Evolutionary conservation across 2,888 invertebrate species (phyloP).

Genomic region (Chouioia cunea): DNA sequence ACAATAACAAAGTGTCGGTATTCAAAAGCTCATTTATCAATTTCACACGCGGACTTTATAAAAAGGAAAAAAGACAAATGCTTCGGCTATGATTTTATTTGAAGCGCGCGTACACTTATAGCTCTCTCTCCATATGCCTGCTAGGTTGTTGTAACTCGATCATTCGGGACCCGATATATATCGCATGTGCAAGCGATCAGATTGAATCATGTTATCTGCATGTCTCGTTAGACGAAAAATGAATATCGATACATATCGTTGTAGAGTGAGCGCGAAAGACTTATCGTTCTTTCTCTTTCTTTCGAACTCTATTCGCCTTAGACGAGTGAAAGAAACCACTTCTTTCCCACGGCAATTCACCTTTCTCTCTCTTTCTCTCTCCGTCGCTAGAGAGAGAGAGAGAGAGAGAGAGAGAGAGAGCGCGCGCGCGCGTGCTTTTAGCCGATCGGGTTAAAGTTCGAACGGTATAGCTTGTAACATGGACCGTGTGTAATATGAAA

Average conservation of each 20-base stretch:
- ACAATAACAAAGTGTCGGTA: no score
- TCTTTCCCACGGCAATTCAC: constrained; percentile 36
- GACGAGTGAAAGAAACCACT: background rate
- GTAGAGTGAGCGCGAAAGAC: background rate
- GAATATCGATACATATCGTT: constrained; percentile 28
- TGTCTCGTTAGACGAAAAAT: constrained; percentile 13
- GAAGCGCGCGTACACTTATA: no score
- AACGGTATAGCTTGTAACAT: constrained; percentile 6
- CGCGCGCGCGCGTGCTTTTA: background rate
- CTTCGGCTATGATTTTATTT: no score
- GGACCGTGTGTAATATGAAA: constrained; percentile 9
- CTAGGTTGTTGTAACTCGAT: no score
- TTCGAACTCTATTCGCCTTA: no score
- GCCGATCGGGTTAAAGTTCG: constrained; percentile 38
- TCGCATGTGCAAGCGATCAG: constrained; percentile 4
- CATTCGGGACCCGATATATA: no score
- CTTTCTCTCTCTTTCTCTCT: background rate
- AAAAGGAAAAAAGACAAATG: no score
- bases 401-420: no score
- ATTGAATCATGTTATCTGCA: background rate
- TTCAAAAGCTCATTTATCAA: no score
- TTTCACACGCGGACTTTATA: no score
- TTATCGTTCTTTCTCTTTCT: constrained; percentile 3
- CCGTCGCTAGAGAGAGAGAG: no score
- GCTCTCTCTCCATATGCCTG: no score